Evolutionary conservation across 2,113 vertebrate genomes (phyloP), one percentile per base, ranked within the genome.

Genomic region (Mohoua ochrocephala): DNA sequence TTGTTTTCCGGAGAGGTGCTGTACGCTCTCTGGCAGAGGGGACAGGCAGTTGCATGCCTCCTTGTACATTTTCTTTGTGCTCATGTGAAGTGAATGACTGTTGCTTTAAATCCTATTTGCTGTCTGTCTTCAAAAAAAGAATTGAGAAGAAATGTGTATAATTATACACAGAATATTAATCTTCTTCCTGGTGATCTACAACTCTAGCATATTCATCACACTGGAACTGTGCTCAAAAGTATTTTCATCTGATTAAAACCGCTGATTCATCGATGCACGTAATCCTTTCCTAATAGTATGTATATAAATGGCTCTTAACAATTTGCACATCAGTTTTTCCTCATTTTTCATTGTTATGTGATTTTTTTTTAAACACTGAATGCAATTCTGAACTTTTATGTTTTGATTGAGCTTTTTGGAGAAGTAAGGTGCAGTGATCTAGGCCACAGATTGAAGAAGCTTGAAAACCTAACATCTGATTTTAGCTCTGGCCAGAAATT

Each of bases 141-240:
- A 96, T 89, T 84, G 89, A 87, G 77, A 87, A 95, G 65, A 97
- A 96, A 96, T 92, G 92, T 87, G 64, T 75, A 92, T 92, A 97
- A 96, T 95, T 97, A 93, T 84, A 95, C 64, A 91, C 57, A 94
- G 76, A 95, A 93, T 97, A 97, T 94, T 96, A 96, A 95, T 95
- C 80, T 95, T 94, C 95, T 96, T 94, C 93, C 95, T 96, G 93
- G 95, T 96, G 91, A 96, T 94, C 96, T 93, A 97, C 93, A 96
- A 81, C 92, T 94, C 80, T 45, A 93, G 93, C 85, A 97, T 96
- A 96, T 95, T 97, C 92, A 96, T 96, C 86, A 95, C 57, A 94
- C 56, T 96, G 92, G 88, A 97, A 96, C 94, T 93, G 87, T 50
- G 87, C 91, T 97, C 84, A 83, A 47, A 97, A 95, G 87, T 96